phyloP scores from a whole-genome alignment of 2,797 vertebrate genomes.

The Xyrichtys novacula region DNA sequence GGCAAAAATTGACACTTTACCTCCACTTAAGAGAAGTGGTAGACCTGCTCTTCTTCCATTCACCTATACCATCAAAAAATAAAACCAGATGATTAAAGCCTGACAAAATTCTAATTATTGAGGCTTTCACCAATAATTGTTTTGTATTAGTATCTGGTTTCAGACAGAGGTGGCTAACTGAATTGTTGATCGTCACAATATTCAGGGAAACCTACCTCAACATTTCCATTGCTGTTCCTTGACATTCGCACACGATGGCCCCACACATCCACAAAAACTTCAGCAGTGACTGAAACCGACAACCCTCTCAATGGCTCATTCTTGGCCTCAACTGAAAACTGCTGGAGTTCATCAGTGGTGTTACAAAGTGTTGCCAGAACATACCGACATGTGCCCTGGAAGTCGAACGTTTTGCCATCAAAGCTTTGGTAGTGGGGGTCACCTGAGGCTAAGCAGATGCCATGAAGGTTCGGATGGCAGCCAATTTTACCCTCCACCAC shows the following conservation, averaged over 20 bases:
- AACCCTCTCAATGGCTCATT: slow-evolving; percentile 29
- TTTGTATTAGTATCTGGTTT: no score
- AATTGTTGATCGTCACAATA: no score
- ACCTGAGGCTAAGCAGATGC: slow-evolving; percentile 74
- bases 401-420: slow-evolving; percentile 73
- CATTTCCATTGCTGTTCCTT: slow-evolving; percentile 28
- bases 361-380: slow-evolving; percentile 81
- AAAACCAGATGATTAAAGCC: neutral
- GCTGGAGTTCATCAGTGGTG: slow-evolving; percentile 58
- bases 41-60: slow-evolving; percentile 72
- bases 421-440: slow-evolving; percentile 82
- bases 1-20: slow-evolving; percentile 69
- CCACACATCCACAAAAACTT: slow-evolving; percentile 66
- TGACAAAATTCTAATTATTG: neutral
- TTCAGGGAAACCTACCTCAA: no score
- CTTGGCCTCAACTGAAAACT: slow-evolving; percentile 67
- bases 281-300: slow-evolving; percentile 65
- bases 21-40: slow-evolving; percentile 74
- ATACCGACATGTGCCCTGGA: slow-evolving; percentile 72
- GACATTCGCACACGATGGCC: slow-evolving; percentile 66
- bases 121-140: neutral
- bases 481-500: slow-evolving; percentile 60
- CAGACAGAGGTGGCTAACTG: no score
- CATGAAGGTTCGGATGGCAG: slow-evolving; percentile 66
- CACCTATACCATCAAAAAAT: slow-evolving; percentile 56